Evolutionary conservation across 2,113 vertebrate species (phyloP).

Genomic region (Myotis lucifugus): DNA sequence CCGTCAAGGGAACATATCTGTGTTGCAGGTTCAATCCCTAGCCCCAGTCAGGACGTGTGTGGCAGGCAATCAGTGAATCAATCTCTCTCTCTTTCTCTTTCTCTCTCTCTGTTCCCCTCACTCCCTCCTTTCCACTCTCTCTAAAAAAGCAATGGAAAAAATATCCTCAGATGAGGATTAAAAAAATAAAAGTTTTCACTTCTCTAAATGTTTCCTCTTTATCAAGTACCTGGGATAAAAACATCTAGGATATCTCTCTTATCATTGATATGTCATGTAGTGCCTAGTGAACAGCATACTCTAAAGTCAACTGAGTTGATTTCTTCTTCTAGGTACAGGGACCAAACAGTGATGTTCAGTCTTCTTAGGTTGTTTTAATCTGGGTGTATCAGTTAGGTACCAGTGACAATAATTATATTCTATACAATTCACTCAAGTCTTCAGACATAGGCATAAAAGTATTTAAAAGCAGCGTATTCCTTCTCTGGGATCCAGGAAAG

Average conservation of each 20-base stretch:
- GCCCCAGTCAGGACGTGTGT: no score
- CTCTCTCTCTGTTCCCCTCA: no score
- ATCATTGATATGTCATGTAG: background rate
- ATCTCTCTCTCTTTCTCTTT: no score
- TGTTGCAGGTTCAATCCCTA: no score
- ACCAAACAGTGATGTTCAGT: background rate
- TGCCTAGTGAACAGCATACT: background rate
- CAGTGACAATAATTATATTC: background rate
- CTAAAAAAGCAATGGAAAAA: no score
- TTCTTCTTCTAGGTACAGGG: background rate
- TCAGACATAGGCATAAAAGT: background rate
- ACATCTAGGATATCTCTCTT: background rate
- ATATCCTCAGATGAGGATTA: no score
- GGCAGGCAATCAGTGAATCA: no score
- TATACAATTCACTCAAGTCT: background rate
- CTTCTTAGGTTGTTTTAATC: background rate
- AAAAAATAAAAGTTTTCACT: background rate
- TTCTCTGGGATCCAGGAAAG: background rate
- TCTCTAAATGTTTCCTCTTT: background rate
- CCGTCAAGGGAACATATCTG: no score
- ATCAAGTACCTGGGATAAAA: background rate
- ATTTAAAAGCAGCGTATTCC: background rate
- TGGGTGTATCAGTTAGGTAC: background rate
- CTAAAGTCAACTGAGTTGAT: background rate
- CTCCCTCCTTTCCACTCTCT: no score